Evolutionary conservation across 2,888 invertebrate species (phyloP).

Genomic region (Neuroscelio doddi): DNA sequence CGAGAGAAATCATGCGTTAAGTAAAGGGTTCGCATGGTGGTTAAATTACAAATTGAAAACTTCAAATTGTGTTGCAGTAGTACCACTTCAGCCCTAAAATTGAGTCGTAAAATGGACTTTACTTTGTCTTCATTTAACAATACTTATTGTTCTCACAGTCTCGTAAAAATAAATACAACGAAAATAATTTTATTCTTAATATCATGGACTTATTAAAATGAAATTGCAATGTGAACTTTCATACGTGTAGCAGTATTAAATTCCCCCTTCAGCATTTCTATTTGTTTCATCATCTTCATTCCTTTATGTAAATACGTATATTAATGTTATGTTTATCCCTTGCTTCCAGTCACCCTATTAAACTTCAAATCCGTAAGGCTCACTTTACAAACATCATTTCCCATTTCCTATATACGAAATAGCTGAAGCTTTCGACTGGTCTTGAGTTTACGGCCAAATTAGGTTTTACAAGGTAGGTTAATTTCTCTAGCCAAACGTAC

Average conservation of each 20-base stretch:
- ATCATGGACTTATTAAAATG: too few species aligned
- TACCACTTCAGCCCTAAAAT: too few species aligned
- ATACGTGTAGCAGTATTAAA: neutral
- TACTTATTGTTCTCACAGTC: too few species aligned
- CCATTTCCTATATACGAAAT: conserved; percentile 53
- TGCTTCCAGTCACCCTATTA: conserved; percentile 38
- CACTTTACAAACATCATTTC: conserved; percentile 59
- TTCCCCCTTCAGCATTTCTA: conserved; percentile 1
- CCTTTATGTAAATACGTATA: conserved; percentile 30
- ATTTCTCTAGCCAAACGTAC: conserved; percentile 54
- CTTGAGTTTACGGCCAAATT: conserved; percentile 61
- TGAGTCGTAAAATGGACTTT: too few species aligned
- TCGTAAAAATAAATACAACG: too few species aligned
- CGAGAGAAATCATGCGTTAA: too few species aligned
- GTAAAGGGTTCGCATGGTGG: too few species aligned
- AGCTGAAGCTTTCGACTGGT: conserved; percentile 50
- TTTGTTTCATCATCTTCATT: conserved; percentile 1
- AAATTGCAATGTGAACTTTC: neutral
- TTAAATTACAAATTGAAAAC: too few species aligned
- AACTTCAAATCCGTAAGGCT: conserved; percentile 35
- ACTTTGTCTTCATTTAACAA: too few species aligned
- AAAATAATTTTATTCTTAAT: too few species aligned
- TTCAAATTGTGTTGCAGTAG: too few species aligned
- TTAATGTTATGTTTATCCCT: conserved; percentile 41
- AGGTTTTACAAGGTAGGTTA: conserved; percentile 59